Evolutionary conservation across 2,888 invertebrate species (phyloP), one percentile per base, ranked within the genome.

Genomic region (Drosophila paranaensis): DNA sequence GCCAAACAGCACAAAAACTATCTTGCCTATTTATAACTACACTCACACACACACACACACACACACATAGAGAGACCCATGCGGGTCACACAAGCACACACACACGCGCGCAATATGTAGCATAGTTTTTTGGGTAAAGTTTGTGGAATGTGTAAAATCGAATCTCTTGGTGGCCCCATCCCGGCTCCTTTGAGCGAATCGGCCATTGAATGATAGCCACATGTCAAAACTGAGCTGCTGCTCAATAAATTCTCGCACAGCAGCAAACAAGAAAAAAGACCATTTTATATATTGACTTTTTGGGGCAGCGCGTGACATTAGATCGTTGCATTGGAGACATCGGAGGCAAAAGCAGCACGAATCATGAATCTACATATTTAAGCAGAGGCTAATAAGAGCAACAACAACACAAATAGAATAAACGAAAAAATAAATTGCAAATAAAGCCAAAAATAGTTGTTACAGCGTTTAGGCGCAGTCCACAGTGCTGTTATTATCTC

Each of bases 21-120:
- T 82, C 86, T 82, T 73, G 78, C 64, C 88, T 85, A 89, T 86
- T 86, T 86, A 80, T 89, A 86, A 68, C 86, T 55, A 61, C 45
- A 60, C 54, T 60, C 51, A 65, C 54, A 61, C 48, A 61, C 48
- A 67, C 48, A 53, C 46, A 50, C 40, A 14, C 42, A 57, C 56
- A 45, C 48, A 11, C 30, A 43, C 35, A 62, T 27, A 39, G 35
- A 27, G 27, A 4, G 27, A 27, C 57, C 51, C 61, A 69, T 69
- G 73, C 70, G 66, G 77, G 61, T 50, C 69, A 58, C 66, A 60
- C 60, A 60, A 35, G 42, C 56, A 3, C 45, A 6, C 58, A 46
- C 42, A 64, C 42, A 20, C 58, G 45, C 42, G 20, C 20, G 20
- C 20, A 58, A 61, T 50, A 16, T 40, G 60, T 86, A 81, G 89